These are phyloP conservation scores for Egretta garzetta DNA, from an alignment of 2,113 vertebrate genomes.

Conservation along the genomic window DNA sequence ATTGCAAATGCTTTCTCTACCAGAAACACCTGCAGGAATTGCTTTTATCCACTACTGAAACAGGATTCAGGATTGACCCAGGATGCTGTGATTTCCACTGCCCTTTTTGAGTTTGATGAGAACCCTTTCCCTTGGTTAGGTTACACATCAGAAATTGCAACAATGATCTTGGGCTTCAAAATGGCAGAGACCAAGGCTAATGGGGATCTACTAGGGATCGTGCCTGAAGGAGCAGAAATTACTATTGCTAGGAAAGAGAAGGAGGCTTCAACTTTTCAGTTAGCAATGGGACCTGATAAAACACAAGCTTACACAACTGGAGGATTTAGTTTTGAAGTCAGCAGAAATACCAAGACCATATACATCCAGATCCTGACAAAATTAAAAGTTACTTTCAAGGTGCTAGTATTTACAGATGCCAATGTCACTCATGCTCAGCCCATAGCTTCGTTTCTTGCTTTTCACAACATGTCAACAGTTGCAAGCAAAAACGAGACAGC, in stretches of 20 bases:
- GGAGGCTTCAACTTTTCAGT: neutral
- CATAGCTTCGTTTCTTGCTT: conserved; percentile 33
- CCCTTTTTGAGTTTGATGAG: conserved; percentile 67
- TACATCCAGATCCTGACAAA: conserved; percentile 72
- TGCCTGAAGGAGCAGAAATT: conserved; percentile 46
- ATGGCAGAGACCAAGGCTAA: neutral
- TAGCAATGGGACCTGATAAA: conserved; percentile 38
- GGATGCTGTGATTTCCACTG: conserved; percentile 16
- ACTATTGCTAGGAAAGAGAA: conserved; percentile 52
- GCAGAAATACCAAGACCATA: neutral
- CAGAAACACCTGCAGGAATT: conserved; percentile 4
- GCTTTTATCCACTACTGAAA: conserved; percentile 38
- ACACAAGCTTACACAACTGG: conserved; percentile 24
- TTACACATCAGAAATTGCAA: neutral
- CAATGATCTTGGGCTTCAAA: conserved; percentile 63
- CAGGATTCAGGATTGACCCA: neutral
- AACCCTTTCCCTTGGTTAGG: conserved; percentile 74
- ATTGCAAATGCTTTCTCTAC: neutral
- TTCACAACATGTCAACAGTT: neutral
- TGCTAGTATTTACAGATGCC: conserved; percentile 47
- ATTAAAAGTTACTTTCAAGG: conserved; percentile 39
- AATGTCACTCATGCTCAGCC: neutral
- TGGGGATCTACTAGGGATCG: neutral
- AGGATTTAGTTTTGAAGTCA: conserved; percentile 60
- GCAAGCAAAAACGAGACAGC: neutral